Conservation (phyloP, 2,113 vertebrate species). For the Strix uralensis region DNA sequence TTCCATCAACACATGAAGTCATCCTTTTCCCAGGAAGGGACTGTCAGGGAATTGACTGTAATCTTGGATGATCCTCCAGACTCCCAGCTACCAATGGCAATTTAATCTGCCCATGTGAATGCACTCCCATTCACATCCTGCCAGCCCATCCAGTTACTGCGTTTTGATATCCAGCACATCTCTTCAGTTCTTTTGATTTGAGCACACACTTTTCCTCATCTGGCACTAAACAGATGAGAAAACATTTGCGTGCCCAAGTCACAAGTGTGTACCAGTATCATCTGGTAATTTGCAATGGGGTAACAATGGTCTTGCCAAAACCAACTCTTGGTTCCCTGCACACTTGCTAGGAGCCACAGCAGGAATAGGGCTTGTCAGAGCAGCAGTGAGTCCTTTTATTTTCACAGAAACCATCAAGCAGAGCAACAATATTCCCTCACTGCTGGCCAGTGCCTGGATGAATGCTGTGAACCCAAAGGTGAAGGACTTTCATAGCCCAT, state of each 20-base stretch:
- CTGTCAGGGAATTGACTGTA: neutral
- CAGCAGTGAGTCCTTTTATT: neutral
- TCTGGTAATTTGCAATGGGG: neutral
- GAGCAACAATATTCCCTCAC: neutral
- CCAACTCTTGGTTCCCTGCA: neutral
- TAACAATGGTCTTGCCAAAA: neutral
- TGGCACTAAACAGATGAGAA: neutral
- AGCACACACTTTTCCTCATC: neutral
- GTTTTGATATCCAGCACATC: neutral
- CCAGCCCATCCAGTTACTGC: neutral
- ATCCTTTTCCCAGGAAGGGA: neutral
- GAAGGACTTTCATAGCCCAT: slow-evolving; percentile 49
- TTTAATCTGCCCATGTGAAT: neutral
- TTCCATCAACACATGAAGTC: neutral
- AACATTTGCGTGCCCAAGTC: neutral
- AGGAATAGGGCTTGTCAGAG: neutral
- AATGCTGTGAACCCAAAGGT: neutral
- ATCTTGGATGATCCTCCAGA: neutral
- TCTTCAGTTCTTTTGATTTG: neutral
- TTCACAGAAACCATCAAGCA: neutral
- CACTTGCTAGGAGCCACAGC: neutral
- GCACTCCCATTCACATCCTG: neutral
- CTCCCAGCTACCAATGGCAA: neutral
- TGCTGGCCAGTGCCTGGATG: neutral
- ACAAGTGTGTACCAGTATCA: neutral